Conservation (phyloP, 2,113 vertebrate genomes). For the Salvelinus alpinus region DNA sequence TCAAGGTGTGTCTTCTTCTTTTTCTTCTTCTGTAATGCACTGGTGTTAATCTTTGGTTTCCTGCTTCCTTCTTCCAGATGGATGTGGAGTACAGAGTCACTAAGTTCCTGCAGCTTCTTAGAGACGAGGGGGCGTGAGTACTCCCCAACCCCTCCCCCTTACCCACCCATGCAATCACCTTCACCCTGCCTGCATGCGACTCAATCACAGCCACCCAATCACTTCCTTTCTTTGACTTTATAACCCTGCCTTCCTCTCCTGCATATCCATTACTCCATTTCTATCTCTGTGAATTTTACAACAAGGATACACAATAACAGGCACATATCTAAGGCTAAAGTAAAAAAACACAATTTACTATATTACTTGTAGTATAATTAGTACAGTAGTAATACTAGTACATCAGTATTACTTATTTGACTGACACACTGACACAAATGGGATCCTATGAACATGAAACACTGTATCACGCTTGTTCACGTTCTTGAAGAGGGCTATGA, state of each 20-base stretch:
- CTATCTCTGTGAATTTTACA: neutral
- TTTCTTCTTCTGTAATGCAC: neutral
- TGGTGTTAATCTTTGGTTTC: neutral
- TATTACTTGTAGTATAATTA: neutral
- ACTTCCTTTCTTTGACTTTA: neutral
- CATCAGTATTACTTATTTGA: neutral
- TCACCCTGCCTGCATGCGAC: neutral
- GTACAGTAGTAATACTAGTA: neutral
- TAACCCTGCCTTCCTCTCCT: neutral
- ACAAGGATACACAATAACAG: neutral
- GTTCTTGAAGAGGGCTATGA: neutral
- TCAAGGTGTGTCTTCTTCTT: too few relatives aligned
- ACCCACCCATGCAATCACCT: neutral
- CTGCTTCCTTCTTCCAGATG: constrained; percentile 78
- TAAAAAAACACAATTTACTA: neutral
- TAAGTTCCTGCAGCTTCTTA: constrained; percentile 92
- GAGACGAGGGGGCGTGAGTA: constrained; percentile 96
- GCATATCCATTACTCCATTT: neutral
- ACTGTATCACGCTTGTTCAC: neutral
- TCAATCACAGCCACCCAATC: constrained; percentile 1
- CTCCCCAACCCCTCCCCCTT: neutral
- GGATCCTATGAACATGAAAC: neutral
- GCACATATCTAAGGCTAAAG: neutral
- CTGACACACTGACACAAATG: neutral
- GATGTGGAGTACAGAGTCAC: constrained; percentile 90